Evolutionary conservation across 2,888 invertebrate species (phyloP), one percentile per base, ranked within the genome.

Genomic region (Drosophila anceps): DNA sequence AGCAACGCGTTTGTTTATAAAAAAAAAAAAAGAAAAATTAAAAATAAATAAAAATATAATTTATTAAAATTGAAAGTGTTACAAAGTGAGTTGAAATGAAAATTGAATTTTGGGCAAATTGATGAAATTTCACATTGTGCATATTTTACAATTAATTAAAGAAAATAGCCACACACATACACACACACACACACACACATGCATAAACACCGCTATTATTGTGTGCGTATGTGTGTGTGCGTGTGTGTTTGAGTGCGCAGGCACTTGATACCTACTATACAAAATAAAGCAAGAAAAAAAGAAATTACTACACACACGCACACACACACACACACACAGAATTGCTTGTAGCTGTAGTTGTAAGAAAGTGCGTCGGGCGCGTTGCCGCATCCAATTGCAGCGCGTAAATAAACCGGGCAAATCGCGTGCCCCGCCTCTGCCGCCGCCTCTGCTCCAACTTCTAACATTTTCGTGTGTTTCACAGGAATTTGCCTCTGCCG

Each of bases 341-440:
- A 50, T 66, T 33, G 46, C 35, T 27, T 48, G 48, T 77, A 61
- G 75, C 66, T 59, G 76, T 82, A 20, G 35, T 29, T 18, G 48
- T 50, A 31, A 69, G 80, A 88, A 89, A 84, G 85, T 88, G 80
- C 78, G 79, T 60, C 69, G 77, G 87, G 76, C 73, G 81, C 79
- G 72, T 76, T 78, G 62, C 53, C 67, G 58, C 64, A 74, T 70
- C 53, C 62, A 70, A 74, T 73, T 81, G 75, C 69, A 73, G 63
- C 74, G 81, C 76, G 87, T 88, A 85, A 85, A 85, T 88, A 88
- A 85, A 88, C 84, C 84, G 84, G 88, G 74, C 44, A 57, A 59
- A 59, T 54, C 48, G 67, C 46, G 55, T 50, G 20, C 50, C 24
- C 62, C 15, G 29, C 31, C 53, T 10, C 46, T 20, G 43, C 37